Conservation (phyloP, 2,888 invertebrate genomes). For the Mythimna ferrago region DNA sequence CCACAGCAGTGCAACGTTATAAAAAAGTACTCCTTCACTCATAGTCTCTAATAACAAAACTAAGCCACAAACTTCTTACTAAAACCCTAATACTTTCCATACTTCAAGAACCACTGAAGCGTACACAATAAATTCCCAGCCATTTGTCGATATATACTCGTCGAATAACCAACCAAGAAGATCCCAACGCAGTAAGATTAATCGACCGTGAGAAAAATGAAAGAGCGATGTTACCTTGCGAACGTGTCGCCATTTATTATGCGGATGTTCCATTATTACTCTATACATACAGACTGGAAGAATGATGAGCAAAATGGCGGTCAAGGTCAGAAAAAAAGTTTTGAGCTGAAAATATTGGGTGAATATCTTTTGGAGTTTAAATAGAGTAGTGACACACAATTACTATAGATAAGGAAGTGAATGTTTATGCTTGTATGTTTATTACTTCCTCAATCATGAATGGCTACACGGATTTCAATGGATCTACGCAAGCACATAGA, state of each 20-base stretch:
- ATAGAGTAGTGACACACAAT: too few species aligned
- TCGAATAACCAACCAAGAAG: conserved; percentile 68
- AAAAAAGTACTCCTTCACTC: neutral
- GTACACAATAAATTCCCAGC: conserved; percentile 68
- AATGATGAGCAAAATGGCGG: conserved; percentile 9
- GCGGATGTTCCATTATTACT: conserved; percentile 79
- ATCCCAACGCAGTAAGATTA: conserved; percentile 75
- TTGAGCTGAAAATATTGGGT: neutral
- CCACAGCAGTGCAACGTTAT: too few species aligned
- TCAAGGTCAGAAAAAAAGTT: conserved; percentile 37
- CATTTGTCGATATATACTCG: conserved; percentile 75
- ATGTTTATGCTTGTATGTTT: too few species aligned
- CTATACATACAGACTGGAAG: conserved; percentile 58
- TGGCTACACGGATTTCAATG: too few species aligned
- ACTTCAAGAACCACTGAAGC: conserved; percentile 55
- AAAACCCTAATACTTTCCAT: conserved; percentile 55
- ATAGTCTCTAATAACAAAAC: conserved; percentile 10
- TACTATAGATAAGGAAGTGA: too few species aligned
- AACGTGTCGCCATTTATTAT: conserved; percentile 84
- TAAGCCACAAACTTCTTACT: conserved; percentile 7
- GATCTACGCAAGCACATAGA: too few species aligned
- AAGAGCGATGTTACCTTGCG: conserved; percentile 81
- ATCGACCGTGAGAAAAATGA: conserved; percentile 84
- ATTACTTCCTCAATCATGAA: too few species aligned
- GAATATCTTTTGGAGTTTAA: too few species aligned